Percentiles rank a stretch among this genome's conserved stretches.
Conservation (phyloP, 2,113 vertebrate genomes). For the Pelusios castaneus region DNA sequence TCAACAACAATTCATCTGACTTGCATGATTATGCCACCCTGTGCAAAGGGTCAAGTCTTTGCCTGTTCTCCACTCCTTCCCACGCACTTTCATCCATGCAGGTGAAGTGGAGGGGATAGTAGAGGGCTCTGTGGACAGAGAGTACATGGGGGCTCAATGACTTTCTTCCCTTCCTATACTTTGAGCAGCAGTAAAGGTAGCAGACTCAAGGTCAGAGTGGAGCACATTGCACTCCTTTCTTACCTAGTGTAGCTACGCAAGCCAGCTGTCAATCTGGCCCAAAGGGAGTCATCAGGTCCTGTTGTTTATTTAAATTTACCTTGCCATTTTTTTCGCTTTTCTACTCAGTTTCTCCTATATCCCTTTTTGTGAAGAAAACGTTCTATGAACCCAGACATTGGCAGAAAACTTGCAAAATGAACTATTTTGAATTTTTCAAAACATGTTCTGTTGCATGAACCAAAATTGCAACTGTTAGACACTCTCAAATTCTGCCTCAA, state of each 20-base stretch:
- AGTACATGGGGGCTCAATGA: neutral
- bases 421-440: neutral
- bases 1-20: neutral
- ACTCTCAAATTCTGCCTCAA: neutral
- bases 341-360: neutral
- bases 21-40: neutral
- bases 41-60: neutral
- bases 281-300: neutral
- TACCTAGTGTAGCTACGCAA: neutral
- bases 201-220: neutral
- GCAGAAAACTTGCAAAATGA: neutral
- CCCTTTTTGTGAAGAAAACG: neutral
- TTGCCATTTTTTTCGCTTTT: neutral
- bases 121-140: neutral
- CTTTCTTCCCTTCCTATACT: neutral
- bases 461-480: neutral
- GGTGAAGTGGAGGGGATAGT: too few species aligned
- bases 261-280: neutral
- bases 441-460: neutral
- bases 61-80: neutral
- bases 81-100: too few species aligned
- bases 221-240: neutral
- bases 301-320: neutral
- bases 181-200: neutral
- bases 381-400: neutral